Conservation (phyloP, 2,888 invertebrate genomes). For the Aphidius colemani region DNA sequence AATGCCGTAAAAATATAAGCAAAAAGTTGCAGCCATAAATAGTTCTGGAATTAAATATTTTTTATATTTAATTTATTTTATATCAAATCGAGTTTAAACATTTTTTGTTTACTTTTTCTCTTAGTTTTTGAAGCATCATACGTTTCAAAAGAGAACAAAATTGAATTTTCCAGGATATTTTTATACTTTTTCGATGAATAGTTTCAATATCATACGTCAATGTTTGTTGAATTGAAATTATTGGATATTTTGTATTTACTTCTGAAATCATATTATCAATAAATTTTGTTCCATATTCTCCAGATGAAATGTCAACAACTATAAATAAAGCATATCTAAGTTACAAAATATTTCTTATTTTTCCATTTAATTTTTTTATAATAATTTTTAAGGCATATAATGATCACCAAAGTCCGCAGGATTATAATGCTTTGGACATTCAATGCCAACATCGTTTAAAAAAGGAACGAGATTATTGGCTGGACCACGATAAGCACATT, state of each 20-base stretch:
- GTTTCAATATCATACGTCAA: conserved; percentile 42
- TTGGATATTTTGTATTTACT: conserved; percentile 62
- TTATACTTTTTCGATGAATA: conserved; percentile 63
- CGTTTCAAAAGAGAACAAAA: conserved; percentile 70
- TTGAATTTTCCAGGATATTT: conserved; percentile 69
- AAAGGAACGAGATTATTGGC: conserved; percentile 81
- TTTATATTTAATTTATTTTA: too few relatives aligned
- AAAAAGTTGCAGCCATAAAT: conserved; percentile 70
- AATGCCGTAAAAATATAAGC: conserved; percentile 73
- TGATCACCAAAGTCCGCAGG: conserved; percentile 93
- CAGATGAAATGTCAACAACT: conserved; percentile 82
- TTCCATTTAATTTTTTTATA: conserved; percentile 4
- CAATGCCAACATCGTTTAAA: conserved; percentile 74
- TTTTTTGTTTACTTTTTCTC: conserved; percentile 68
- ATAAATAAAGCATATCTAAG: conserved; percentile 16
- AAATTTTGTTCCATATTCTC: conserved; percentile 76
- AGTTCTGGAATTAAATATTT: conserved; percentile 63
- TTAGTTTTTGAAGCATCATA: conserved; percentile 75
- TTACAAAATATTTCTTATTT: too few relatives aligned
- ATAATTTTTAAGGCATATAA: conserved; percentile 9
- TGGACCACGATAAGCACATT: conserved; percentile 88
- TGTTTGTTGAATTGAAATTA: conserved; percentile 39
- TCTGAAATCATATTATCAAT: conserved; percentile 72
- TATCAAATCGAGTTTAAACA: not conserved
- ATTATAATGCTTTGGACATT: conserved; percentile 91